These are phyloP conservation scores for Conus canariensis DNA, from an alignment of 2,888 invertebrate genomes.

Conservation along the genomic window DNA sequence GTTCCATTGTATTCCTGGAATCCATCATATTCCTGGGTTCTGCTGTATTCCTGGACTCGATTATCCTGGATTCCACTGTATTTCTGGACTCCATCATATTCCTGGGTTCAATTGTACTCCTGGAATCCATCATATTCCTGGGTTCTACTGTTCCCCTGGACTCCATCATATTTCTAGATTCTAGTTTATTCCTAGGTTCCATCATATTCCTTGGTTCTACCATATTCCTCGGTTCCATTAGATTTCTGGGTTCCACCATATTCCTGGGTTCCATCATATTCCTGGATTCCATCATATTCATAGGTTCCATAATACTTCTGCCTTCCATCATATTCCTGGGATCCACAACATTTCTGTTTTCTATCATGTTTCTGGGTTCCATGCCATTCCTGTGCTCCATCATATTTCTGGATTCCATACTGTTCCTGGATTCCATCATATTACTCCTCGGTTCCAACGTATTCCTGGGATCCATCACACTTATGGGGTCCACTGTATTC, in stretches of 20 bases:
- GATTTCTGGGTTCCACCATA: background rate
- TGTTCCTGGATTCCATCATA: background rate
- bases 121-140: background rate
- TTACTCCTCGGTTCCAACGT: background rate
- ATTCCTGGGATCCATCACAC: background rate
- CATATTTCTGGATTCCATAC: background rate
- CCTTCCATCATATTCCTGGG: background rate
- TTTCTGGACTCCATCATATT: background rate
- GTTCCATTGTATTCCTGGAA: background rate
- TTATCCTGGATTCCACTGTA: background rate
- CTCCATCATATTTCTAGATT: background rate
- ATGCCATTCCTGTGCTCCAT: background rate
- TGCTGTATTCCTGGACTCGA: background rate
- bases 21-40: background rate
- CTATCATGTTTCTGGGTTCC: background rate
- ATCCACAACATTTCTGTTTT: background rate
- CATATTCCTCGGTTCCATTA: constrained; percentile 5
- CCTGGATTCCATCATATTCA: background rate
- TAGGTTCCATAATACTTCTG: background rate
- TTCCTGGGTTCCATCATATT: background rate
- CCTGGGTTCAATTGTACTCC: background rate
- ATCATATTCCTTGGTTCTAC: background rate
- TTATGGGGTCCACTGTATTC: background rate
- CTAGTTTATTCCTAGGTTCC: background rate
- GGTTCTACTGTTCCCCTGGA: background rate